phyloP scores from a whole-genome alignment of 2,888 invertebrate species.

The Stenodema calcarata region DNA sequence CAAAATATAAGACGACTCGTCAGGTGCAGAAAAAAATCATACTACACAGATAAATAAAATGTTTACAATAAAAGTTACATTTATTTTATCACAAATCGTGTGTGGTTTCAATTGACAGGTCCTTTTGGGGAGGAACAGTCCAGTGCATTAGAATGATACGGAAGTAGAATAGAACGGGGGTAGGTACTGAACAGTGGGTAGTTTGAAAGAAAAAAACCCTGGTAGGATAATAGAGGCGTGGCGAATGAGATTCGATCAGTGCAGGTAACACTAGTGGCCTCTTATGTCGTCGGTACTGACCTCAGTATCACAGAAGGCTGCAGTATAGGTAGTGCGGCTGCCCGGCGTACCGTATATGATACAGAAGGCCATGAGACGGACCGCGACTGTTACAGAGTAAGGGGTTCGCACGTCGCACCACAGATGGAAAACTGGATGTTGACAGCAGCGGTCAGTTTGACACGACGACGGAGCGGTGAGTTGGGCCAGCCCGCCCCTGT shows the following conservation, averaged over 20 bases:
- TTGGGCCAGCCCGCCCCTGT: not conserved
- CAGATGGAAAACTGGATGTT: not conserved
- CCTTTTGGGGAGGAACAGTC: slow-evolving; percentile 16
- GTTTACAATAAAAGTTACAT: not conserved
- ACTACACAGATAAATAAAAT: not conserved
- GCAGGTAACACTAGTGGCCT: slow-evolving; percentile 32
- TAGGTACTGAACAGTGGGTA: not conserved
- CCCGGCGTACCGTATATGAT: not conserved
- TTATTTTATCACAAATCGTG: slow-evolving; percentile 18
- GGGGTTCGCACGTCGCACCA: not conserved
- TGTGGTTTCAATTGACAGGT: not conserved
- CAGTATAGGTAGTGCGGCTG: not conserved
- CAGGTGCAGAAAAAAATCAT: not conserved
- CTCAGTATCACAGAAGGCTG: slow-evolving; percentile 21
- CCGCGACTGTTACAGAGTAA: not conserved
- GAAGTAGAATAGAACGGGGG: not conserved
- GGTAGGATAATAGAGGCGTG: not conserved
- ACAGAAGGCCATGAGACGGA: not conserved
- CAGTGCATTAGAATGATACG: not conserved
- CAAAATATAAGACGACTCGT: not conserved
- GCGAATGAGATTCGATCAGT: slow-evolving; percentile 27
- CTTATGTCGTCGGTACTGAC: not conserved
- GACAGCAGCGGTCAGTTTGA: not conserved
- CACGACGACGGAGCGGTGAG: not conserved
- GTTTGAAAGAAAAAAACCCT: slow-evolving; percentile 1